Conservation (phyloP, 92 coral and sea anemone species). For the Parazoanthus swiftii region DNA sequence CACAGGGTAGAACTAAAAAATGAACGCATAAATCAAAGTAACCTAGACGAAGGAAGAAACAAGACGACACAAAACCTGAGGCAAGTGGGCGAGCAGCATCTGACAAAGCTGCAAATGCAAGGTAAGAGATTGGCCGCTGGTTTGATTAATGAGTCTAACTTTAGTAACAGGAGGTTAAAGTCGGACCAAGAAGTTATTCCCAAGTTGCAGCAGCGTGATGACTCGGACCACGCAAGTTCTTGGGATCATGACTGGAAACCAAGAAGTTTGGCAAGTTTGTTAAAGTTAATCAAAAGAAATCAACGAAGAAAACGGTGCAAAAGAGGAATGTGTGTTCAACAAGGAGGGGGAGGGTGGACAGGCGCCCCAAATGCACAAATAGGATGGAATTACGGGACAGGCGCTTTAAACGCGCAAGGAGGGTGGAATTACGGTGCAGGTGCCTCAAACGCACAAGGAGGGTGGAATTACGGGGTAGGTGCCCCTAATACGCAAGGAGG, state of each 20-base stretch:
- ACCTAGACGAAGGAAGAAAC: neutral
- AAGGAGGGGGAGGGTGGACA: constrained; percentile 18
- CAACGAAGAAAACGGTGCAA: constrained; percentile 2
- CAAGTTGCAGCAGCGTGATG: neutral
- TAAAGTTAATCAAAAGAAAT: constrained; percentile 5
- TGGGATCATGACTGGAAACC: neutral
- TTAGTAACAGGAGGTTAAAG: neutral
- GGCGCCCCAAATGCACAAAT: neutral
- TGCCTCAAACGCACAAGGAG: neutral
- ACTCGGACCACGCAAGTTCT: neutral
- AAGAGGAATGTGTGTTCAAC: constrained; percentile 4
- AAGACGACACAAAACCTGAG: neutral
- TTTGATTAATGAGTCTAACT: neutral
- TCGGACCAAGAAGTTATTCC: neutral
- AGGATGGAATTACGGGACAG: neutral
- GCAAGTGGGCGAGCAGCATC: neutral
- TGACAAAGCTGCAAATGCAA: neutral
- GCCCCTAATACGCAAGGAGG: neutral
- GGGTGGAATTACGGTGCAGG: constrained; percentile 20
- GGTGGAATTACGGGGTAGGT: constrained; percentile 10
- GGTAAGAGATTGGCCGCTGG: neutral
- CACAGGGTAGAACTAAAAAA: neutral
- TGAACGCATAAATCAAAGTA: neutral
- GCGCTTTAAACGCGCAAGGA: neutral
- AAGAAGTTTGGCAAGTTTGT: neutral